Evolutionary conservation across 1,140 invertebrate genomes (phyloP).

Genomic region (Drosophila saltans): DNA sequence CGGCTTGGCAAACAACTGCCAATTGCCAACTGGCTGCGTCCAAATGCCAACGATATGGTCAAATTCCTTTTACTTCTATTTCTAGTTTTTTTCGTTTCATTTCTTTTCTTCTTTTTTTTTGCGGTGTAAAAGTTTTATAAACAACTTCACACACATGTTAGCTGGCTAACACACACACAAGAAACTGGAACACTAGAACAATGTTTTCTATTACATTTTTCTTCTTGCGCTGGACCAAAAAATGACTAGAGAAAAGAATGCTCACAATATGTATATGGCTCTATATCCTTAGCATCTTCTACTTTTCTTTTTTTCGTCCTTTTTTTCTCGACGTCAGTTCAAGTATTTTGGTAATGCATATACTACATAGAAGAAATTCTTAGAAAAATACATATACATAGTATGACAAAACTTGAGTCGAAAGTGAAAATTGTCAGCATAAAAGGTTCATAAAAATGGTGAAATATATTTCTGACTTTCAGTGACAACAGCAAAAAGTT

Average conservation of each 20-base stretch:
- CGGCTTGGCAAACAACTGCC: conserved; percentile 74
- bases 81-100: neutral
- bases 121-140: conserved; percentile 69
- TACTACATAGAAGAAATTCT: neutral
- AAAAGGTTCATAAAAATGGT: neutral
- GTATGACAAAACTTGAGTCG: neutral
- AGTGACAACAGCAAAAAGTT: too few relatives aligned
- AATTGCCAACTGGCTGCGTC: conserved; percentile 40
- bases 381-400: neutral
- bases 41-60: conserved; percentile 61
- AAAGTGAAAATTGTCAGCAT: neutral
- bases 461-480: neutral
- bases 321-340: neutral
- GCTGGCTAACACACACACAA: conserved; percentile 11
- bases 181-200: conserved; percentile 72
- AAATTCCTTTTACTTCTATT: conserved; percentile 49
- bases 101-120: conserved; percentile 34
- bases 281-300: neutral
- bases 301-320: conserved; percentile 4
- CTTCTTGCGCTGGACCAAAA: conserved; percentile 50
- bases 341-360: conserved; percentile 19
- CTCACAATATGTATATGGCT: conserved; percentile 40
- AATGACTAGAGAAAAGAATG: conserved; percentile 67
- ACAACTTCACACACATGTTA: conserved; percentile 62
- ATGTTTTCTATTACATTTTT: conserved; percentile 77